Evolutionary conservation across 2,888 invertebrate species (phyloP).

Genomic region (Pocota personata): DNA sequence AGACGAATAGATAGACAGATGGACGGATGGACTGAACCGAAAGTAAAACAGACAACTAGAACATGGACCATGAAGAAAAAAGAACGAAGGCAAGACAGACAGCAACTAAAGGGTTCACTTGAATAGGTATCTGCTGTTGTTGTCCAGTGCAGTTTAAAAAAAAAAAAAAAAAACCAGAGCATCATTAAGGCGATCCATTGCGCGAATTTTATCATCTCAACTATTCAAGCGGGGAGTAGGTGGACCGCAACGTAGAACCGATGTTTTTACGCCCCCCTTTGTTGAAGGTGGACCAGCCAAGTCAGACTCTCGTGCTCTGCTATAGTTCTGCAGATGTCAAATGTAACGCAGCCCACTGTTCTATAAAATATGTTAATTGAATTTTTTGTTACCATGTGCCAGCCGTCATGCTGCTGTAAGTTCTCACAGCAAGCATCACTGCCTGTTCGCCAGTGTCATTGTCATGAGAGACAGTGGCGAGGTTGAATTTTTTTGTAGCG

Average conservation of each 20-base stretch:
- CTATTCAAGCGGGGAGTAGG: slow-evolving; percentile 52
- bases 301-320: slow-evolving; percentile 32
- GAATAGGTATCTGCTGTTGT: not conserved
- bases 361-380: slow-evolving; percentile 74
- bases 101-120: slow-evolving; percentile 26
- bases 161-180: slow-evolving; percentile 28
- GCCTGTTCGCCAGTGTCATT: slow-evolving; percentile 63
- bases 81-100: slow-evolving; percentile 33
- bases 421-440: slow-evolving; percentile 34
- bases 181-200: slow-evolving; percentile 69
- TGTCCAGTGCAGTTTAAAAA: not conserved
- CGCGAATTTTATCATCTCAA: slow-evolving; percentile 63
- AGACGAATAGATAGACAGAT: slow-evolving; percentile 61
- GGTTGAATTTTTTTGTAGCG: slow-evolving; percentile 13
- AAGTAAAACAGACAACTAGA: slow-evolving; percentile 58
- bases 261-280: slow-evolving; percentile 54
- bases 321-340: slow-evolving; percentile 64
- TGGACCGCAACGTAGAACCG: slow-evolving; percentile 56
- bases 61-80: slow-evolving; percentile 5
- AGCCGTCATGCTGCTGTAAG: slow-evolving; percentile 47
- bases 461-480: slow-evolving; percentile 33
- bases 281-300: slow-evolving; percentile 47
- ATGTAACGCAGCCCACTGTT: slow-evolving; percentile 72
- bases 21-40: slow-evolving; percentile 56
- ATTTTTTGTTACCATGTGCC: slow-evolving; percentile 56